Evolutionary conservation across 2,888 invertebrate genomes (phyloP), one percentile per base, ranked within the genome.

Genomic region (Acleris literana): DNA sequence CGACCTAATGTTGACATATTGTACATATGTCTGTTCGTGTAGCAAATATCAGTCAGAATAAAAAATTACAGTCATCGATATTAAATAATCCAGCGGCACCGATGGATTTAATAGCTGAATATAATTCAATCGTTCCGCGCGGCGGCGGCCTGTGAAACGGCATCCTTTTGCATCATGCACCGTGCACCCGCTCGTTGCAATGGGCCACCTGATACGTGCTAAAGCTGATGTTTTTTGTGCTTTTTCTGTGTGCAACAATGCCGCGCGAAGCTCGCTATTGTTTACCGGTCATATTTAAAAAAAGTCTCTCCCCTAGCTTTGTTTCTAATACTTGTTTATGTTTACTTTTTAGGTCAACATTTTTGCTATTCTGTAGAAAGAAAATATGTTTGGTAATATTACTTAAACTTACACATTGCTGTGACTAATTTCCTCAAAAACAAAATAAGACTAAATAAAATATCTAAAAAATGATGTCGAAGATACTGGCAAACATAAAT

Each of bases 121-220:
- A 86, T 89, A 87, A 90, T 88, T 86, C 86, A 87, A 90, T 90
- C 86, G 88, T 87, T 85, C 84, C 83, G 75, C 82, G 73, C 78
- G 82, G 84, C 65, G 51, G 61, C 83, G 86, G 83, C 80, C 83
- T 83, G 83, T 81, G 85, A 84, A 86, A 87, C 85, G 84, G 81
- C 83, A 79, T 84, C 84, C 81, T 85, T 84, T 82, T 78, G 80
- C 76, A 66, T 70, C 71, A 72, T 74, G 74, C 71, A 78, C 77
- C 66, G 61, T 62, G 57, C 66, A 61, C 48, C 48, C 61, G 52
- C 49, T 61, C 65, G 56, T 64, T 57, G 52, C 61, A 66, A 66
- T 62, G 66, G 66, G 61, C 66, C 59, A 33, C 52, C 54, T 54
- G 60, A 61, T 61, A 65, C 65, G 60, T 57, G 57, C 66, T 64